These are phyloP conservation scores for Vannuccia rotundouncinata DNA, from an alignment of 2,888 invertebrate species.

Conservation along the genomic window DNA sequence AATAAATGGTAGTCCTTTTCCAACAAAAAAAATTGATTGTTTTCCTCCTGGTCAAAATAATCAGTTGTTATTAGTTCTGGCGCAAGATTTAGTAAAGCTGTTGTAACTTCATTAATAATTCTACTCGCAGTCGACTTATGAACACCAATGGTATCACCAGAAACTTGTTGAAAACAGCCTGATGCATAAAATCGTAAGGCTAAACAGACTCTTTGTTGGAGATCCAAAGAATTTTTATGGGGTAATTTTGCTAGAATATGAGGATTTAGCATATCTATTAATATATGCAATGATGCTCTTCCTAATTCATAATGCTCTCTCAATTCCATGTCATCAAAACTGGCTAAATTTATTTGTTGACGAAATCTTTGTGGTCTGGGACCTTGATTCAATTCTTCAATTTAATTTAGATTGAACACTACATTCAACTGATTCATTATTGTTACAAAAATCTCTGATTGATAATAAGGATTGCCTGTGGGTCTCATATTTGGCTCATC, in stretches of 20 bases:
- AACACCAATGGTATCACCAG: conserved; percentile 26
- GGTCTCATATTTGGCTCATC: no score
- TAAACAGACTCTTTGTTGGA: neutral
- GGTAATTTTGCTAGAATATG: conserved; percentile 3
- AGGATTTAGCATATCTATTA: neutral
- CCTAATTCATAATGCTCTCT: neutral
- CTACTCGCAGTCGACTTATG: conserved; percentile 23
- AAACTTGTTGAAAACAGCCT: conserved; percentile 11
- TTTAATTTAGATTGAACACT: neutral
- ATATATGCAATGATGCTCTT: conserved; percentile 8
- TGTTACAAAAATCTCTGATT: neutral
- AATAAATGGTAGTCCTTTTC: conserved; percentile 5
- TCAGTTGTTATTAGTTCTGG: conserved; percentile 20
- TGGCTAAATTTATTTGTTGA: conserved; percentile 13
- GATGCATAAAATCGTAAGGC: conserved; percentile 23
- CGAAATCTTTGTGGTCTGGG: neutral
- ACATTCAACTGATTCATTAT: conserved; percentile 20
- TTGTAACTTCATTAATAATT: neutral
- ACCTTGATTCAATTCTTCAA: conserved; percentile 17
- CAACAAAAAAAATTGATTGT: neutral
- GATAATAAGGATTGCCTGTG: no score
- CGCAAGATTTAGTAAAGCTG: neutral
- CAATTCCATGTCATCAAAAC: conserved; percentile 6
- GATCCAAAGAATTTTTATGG: neutral
- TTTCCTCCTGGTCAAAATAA: conserved; percentile 23